Evolutionary conservation across 2,888 invertebrate species (phyloP), one percentile per base, ranked within the genome.

Genomic region (Phoenoteleia sp.): DNA sequence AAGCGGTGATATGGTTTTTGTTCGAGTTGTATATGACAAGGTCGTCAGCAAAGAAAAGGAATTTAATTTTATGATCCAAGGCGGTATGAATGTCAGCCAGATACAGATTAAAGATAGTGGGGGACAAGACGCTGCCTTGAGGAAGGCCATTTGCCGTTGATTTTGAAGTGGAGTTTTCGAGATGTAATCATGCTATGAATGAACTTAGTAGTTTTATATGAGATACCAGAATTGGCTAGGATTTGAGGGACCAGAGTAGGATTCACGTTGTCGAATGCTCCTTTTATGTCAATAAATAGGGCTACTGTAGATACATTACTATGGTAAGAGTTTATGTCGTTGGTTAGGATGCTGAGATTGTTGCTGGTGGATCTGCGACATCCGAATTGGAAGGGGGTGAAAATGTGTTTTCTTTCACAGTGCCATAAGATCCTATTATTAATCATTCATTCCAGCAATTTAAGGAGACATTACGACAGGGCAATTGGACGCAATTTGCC

Each of bases 131-230:
- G 11, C 33, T 33, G 2, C 58, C 58, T 19, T 58, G 58, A 17
- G 58, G 58, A 3, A 58, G 33, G 11, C 58, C 58, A 11, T 58
- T 58, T 36, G 58, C 58, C 58, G 11, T 58, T 58, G n/a, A 58
- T 58, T 36, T 58, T 58, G 19, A 58, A 58, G 21, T 15, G 7
- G 7, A 58, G n/a, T 36, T 58, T 33, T 2, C 58, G 7, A 2
- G 5, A 2, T 15, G 17, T n/a, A 19, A 29, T 58, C 2, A 33
- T 7, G 15, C 17, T 58, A 15, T 7, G 13, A 36, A 58, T 58
- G 13, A 58, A 58, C 19, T 58, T 58, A 17, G 58, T 58, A 9
- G 19, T 33, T 19, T 36, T 58, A 1, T 15, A 13, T 17, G 58
- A 3, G 33, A 11, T 49, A 9, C 7, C 15, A n/a, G n/a, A n/a